phyloP scores from a whole-genome alignment of 2,888 invertebrate species.

The Operophtera brumata region DNA sequence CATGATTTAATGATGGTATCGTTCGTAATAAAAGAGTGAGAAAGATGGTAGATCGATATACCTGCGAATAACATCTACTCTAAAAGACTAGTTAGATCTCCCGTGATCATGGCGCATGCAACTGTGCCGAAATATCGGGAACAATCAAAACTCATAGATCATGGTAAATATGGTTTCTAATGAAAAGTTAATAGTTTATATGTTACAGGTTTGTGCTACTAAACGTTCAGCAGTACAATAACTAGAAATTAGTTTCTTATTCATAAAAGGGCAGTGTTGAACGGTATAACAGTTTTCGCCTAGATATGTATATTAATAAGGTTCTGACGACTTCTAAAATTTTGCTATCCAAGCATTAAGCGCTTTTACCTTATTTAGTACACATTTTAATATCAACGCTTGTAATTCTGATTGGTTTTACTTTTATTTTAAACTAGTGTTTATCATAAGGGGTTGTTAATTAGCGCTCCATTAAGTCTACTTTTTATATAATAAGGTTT shows the following conservation, averaged over 20 bases:
- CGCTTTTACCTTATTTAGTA: slow-evolving; percentile 8
- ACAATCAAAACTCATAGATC: no score
- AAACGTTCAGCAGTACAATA: slow-evolving; percentile 2
- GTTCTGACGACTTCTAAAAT: slow-evolving; percentile 27
- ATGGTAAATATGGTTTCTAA: no score
- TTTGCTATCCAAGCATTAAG: slow-evolving; percentile 25
- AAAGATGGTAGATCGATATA: no score
- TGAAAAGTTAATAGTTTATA: background rate
- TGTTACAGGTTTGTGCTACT: slow-evolving; percentile 2
- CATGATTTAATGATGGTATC: no score
- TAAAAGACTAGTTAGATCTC: no score
- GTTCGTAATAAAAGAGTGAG: no score
- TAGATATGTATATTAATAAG: slow-evolving; percentile 18
- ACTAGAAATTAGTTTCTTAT: slow-evolving; percentile 4
- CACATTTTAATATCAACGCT: slow-evolving; percentile 26
- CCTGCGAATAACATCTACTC: no score
- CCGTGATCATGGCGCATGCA: no score
- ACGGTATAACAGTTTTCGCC: slow-evolving; percentile 24
- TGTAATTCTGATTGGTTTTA: slow-evolving; percentile 20
- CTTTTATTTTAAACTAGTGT: slow-evolving; percentile 18
- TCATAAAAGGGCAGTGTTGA: slow-evolving; percentile 27
- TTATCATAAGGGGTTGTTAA: slow-evolving; percentile 21
- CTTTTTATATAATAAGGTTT: slow-evolving; percentile 10
- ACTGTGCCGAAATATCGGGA: no score
- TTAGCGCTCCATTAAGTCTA: slow-evolving; percentile 20